Evolutionary conservation across 2,113 vertebrate genomes (phyloP), one percentile per base, ranked within the genome.

Genomic region (Peromyscus maniculatus): DNA sequence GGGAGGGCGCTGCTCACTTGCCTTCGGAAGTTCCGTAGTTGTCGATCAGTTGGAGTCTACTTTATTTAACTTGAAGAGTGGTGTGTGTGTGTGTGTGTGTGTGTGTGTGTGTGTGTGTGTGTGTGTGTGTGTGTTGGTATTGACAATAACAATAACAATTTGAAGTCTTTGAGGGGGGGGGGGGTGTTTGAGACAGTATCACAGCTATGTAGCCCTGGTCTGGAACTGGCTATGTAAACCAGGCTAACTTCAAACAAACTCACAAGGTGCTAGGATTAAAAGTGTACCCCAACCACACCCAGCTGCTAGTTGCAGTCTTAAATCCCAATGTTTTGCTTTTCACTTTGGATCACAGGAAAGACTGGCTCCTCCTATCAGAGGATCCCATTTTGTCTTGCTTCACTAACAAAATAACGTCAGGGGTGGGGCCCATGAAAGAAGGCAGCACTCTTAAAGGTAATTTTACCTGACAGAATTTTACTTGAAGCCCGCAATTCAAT

Each of bases 301-400:
- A 46, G 31, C 33, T 80, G 78, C 78, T 86, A 19, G 10, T 89
- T 62, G 39, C 46, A 43, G 19, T 91, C 36, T 39, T 31, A 79
- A 39, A 69, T 87, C 49, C 62, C 55, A 69, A 19, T 69, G 66
- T 89, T 90, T 92, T 80, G 16, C 89, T 95, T 86, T 78, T 91
- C 15, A 7, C 36, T 98, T 94, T 89, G 90, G 69, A 91, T 79
- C 33, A 28, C 16, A 66, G 90, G 36, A 69, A 19, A 86, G 36
- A 75, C 7, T 59, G 83, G 91, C 21, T 80, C 36, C 21, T 80
- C 36, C 28, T 57, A 71, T 77, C 28, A 89, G 82, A 91, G 19
- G 92, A 59, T 55, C 28, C 13, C 67, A 13, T 91, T 97, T 91
- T 84, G 83, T 67, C 93, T 91, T 71, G 57, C 49, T 91, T 87